phyloP scores from a whole-genome alignment of 2,797 vertebrate genomes.

The Poecilia velifera region DNA sequence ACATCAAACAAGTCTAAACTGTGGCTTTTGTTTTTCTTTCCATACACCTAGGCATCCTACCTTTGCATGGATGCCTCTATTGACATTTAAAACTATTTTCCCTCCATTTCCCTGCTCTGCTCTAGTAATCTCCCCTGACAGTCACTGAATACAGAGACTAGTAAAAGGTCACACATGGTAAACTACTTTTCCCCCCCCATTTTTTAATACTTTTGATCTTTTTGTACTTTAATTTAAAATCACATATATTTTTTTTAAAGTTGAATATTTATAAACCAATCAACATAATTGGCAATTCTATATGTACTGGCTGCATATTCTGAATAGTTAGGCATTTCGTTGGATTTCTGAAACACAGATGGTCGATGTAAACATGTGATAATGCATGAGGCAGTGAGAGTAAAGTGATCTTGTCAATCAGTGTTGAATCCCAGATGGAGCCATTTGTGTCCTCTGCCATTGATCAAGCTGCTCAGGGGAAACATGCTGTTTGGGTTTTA shows the following conservation, averaged over 20 bases:
- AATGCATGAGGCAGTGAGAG: conserved; percentile 8
- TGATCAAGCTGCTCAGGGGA: conserved; percentile 16
- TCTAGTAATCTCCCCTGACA: conserved; percentile 41
- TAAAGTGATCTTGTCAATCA: conserved; percentile 26
- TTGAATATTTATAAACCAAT: neutral
- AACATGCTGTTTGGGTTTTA: conserved; percentile 22
- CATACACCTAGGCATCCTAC: conserved; percentile 19
- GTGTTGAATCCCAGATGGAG: conserved; percentile 22
- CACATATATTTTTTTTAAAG: neutral
- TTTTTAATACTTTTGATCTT: neutral
- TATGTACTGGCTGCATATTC: neutral
- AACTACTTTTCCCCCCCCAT: conserved; percentile 11
- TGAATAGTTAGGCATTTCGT: neutral
- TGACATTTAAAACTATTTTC: conserved; percentile 47
- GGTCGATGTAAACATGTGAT: conserved; percentile 3
- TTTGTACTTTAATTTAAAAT: conserved; percentile 20
- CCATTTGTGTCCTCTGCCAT: conserved; percentile 42
- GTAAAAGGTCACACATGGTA: conserved; percentile 28
- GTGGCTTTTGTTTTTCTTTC: conserved; percentile 33
- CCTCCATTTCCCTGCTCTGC: conserved; percentile 30
- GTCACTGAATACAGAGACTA: conserved; percentile 14
- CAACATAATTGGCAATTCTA: neutral
- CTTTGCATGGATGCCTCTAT: conserved; percentile 29
- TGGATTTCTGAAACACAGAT: neutral
- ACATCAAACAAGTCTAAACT: conserved; percentile 18